phyloP scores from a whole-genome alignment of 2,888 invertebrate species.

The Pachymerium ferrugineum region DNA sequence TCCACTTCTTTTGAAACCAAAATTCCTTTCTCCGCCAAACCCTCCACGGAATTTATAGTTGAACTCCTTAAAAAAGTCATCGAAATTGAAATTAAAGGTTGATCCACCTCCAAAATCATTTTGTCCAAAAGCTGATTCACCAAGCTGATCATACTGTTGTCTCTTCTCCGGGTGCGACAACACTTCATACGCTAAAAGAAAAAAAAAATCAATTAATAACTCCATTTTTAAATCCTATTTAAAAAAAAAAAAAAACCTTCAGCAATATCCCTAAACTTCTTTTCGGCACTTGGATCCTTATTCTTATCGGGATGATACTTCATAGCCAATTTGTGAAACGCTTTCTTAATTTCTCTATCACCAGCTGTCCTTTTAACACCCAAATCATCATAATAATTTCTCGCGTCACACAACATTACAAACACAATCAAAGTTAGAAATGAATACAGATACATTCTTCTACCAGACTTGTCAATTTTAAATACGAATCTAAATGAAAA shows the following conservation, averaged over 20 bases:
- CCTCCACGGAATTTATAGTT: constrained; percentile 40
- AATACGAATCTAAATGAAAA: not conserved
- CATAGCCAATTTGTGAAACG: constrained; percentile 52
- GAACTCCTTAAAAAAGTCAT: constrained; percentile 48
- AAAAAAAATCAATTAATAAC: constrained; percentile 18
- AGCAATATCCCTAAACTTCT: constrained; percentile 52
- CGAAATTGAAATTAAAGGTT: constrained; percentile 44
- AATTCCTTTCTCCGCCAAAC: constrained; percentile 32
- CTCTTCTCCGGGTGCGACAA: constrained; percentile 49
- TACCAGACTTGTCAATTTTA: not conserved
- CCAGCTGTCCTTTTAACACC: constrained; percentile 49
- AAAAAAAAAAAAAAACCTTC: constrained; percentile 46
- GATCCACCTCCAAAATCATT: constrained; percentile 33
- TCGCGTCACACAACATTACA: constrained; percentile 37
- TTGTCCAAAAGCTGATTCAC: constrained; percentile 44
- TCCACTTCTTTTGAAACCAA: constrained; percentile 34
- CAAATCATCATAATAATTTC: constrained; percentile 51
- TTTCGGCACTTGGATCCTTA: constrained; percentile 50
- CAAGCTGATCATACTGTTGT: constrained; percentile 49
- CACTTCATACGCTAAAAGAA: constrained; percentile 50
- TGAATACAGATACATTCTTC: not conserved
- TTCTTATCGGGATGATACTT: constrained; percentile 55
- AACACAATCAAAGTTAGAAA: not conserved
- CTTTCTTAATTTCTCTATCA: constrained; percentile 52
- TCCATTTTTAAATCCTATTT: not conserved